A percentile compares a stretch with the other conserved stretches of the same genome.
phyloP scores from a whole-genome alignment of 2,888 invertebrate genomes.

The Philopedon plagiatum region DNA sequence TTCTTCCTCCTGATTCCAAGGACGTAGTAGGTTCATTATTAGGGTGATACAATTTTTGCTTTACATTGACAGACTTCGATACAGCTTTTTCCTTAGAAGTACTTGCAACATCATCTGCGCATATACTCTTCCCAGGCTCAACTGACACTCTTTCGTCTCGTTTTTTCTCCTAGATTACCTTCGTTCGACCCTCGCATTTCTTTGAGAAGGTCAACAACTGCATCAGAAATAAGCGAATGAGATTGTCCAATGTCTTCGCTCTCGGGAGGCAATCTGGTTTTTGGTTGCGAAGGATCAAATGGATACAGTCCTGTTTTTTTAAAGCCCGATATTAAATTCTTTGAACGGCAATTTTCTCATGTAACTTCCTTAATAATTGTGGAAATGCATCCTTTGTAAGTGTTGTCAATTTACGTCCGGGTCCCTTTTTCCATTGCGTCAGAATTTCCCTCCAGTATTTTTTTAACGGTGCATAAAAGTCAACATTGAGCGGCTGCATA shows the following conservation, averaged over 20 bases:
- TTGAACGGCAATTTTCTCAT: slow-evolving; percentile 5
- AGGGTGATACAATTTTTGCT: too few relatives aligned
- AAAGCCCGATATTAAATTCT: slow-evolving; percentile 45
- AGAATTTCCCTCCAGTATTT: slow-evolving; percentile 47
- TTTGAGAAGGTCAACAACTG: slow-evolving; percentile 10
- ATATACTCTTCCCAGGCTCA: too few relatives aligned
- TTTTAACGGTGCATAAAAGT: slow-evolving; percentile 61
- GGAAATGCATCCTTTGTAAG: slow-evolving; percentile 40
- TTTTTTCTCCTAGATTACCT: too few relatives aligned
- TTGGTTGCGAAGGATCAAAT: slow-evolving; percentile 28
- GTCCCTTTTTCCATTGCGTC: slow-evolving; percentile 23
- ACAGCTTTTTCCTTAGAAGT: too few relatives aligned
- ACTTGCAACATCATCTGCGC: too few relatives aligned
- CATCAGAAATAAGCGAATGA: too few relatives aligned
- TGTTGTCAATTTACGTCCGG: slow-evolving; percentile 31
- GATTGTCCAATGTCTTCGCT: not conserved
- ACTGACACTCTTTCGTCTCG: too few relatives aligned
- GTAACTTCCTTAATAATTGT: slow-evolving; percentile 19
- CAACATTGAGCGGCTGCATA: slow-evolving; percentile 63
- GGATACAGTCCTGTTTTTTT: slow-evolving; percentile 38
- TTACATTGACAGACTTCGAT: too few relatives aligned
- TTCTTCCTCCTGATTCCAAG: too few relatives aligned
- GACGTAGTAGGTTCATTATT: too few relatives aligned
- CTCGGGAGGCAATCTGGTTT: slow-evolving; percentile 12
- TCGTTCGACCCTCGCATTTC: slow-evolving; percentile 24